phyloP scores from a whole-genome alignment of 2,113 vertebrate species.

The Columba janthina region DNA sequence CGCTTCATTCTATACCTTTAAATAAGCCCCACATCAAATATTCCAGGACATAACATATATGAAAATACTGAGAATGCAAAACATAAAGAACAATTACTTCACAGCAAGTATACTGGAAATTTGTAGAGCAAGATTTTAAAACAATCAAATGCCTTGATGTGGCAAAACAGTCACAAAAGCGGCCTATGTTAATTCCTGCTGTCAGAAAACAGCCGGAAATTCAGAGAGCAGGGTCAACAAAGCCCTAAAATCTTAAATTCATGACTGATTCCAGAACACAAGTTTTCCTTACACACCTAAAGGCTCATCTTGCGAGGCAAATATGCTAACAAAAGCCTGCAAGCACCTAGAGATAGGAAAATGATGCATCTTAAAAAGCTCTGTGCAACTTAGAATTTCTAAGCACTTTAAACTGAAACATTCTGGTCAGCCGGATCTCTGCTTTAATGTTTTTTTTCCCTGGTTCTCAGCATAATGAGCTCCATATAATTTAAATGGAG shows the following conservation, averaged over 20 bases:
- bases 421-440: not conserved
- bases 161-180: not conserved
- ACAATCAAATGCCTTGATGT: not conserved
- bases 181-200: not conserved
- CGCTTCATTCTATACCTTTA: not conserved
- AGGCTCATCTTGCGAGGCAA: conserved; percentile 10
- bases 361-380: not conserved
- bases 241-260: not conserved
- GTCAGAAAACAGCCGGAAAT: not conserved
- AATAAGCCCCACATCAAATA: not conserved
- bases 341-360: not conserved
- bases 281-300: not conserved
- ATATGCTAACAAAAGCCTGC: not conserved
- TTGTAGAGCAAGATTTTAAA: not conserved
- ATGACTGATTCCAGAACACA: not conserved
- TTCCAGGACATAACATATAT: not conserved
- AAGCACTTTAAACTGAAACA: not conserved
- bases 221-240: not conserved
- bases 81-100: not conserved
- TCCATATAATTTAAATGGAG: conserved; percentile 28
- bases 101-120: not conserved
- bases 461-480: not conserved
- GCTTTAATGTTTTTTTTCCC: not conserved
- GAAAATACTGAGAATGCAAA: not conserved
- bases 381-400: not conserved